phyloP scores from a whole-genome alignment of 2,797 vertebrate genomes.

The Podarcis siculus region DNA sequence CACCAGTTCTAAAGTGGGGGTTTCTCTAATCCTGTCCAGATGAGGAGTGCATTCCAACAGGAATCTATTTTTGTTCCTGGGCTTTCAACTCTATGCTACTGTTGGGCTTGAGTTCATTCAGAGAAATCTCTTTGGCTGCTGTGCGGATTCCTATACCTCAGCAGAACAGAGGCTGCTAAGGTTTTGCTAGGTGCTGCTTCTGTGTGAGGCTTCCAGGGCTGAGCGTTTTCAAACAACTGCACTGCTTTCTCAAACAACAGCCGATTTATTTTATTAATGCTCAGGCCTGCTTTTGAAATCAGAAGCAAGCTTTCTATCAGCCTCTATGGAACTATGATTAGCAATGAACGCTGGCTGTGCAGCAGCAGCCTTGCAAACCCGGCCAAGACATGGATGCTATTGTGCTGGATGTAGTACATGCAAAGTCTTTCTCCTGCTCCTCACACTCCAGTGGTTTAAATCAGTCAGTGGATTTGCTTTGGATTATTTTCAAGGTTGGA shows the following conservation, averaged over 20 bases:
- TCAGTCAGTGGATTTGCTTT: neutral
- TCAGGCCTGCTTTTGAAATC: neutral
- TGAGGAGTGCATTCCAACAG: slow-evolving; percentile 71
- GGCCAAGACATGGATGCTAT: neutral
- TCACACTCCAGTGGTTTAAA: neutral
- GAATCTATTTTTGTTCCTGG: slow-evolving; percentile 60
- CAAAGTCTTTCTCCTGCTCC: neutral
- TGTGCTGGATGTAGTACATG: neutral
- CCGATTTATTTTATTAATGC: slow-evolving; percentile 39
- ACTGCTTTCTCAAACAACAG: slow-evolving; percentile 39
- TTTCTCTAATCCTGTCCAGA: slow-evolving; percentile 74
- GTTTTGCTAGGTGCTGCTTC: slow-evolving; percentile 48
- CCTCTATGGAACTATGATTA: slow-evolving; percentile 12
- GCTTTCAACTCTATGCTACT: slow-evolving; percentile 68
- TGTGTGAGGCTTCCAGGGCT: rapidly evolving
- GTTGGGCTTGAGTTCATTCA: slow-evolving; percentile 67
- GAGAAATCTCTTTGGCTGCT: slow-evolving; percentile 51
- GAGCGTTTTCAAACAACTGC: slow-evolving; percentile 28
- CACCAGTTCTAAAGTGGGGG: slow-evolving; percentile 47
- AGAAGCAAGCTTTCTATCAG: slow-evolving; percentile 20
- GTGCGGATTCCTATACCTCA: slow-evolving; percentile 55
- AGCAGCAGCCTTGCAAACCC: neutral
- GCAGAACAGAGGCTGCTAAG: slow-evolving; percentile 38
- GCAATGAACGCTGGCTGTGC: slow-evolving; percentile 15
- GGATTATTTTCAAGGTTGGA: neutral